Percentiles rank a stretch among this genome's conserved stretches.
Conservation (phyloP, 2,888 invertebrate species). For the Folsomia manolachei region DNA sequence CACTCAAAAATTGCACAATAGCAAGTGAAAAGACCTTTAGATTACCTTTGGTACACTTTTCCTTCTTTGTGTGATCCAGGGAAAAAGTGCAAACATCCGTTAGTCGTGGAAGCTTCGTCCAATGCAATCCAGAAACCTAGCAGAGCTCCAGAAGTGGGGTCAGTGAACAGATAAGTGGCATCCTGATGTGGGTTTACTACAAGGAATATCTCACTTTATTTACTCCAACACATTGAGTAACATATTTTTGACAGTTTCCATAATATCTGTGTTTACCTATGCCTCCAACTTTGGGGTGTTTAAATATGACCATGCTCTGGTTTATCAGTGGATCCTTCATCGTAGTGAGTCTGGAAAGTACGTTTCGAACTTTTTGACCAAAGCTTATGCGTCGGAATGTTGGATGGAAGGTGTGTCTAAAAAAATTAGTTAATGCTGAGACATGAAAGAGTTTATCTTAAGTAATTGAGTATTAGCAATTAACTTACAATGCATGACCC, state of each 20-base stretch:
- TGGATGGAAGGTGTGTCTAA: slow-evolving; percentile 76
- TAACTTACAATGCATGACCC: slow-evolving; percentile 83
- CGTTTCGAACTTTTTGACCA: slow-evolving; percentile 74
- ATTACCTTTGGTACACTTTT: slow-evolving; percentile 52
- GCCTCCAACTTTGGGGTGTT: slow-evolving; percentile 86
- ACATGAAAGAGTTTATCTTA: no score
- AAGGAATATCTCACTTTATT: no score
- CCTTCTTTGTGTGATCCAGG: slow-evolving; percentile 87
- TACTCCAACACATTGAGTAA: no score
- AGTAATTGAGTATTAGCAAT: no score
- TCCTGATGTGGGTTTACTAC: slow-evolving; percentile 80
- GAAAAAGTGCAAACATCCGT: slow-evolving; percentile 91
- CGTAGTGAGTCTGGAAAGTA: slow-evolving; percentile 67
- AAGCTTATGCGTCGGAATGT: slow-evolving; percentile 79
- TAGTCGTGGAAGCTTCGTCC: slow-evolving; percentile 86
- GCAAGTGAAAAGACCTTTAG: neutral
- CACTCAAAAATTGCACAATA: neutral
- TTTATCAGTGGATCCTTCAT: slow-evolving; percentile 77
- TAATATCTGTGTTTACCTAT: slow-evolving; percentile 78
- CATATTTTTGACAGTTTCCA: neutral
- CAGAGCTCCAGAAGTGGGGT: slow-evolving; percentile 67
- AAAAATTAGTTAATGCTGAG: no score
- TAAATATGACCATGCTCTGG: slow-evolving; percentile 98
- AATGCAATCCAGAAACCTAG: slow-evolving; percentile 95
- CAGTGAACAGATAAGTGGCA: slow-evolving; percentile 79